Percentiles rank a stretch among this genome's conserved stretches.
phyloP scores from a whole-genome alignment of 2,888 invertebrate genomes.

The Calephelis perditalis region DNA sequence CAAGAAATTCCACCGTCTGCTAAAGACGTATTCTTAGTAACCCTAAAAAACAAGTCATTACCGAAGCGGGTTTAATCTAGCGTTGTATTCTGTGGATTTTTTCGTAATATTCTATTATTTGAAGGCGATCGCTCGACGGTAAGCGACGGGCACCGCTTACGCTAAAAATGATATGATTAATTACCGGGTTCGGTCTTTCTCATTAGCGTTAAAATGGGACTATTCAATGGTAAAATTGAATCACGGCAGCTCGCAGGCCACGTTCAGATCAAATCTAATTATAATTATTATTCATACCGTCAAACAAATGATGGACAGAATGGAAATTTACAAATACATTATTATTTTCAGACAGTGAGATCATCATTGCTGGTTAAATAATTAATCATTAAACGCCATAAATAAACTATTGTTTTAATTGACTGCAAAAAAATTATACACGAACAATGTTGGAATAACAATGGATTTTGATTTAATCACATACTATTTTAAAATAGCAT shows the following conservation, averaged over 20 bases:
- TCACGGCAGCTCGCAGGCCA: conserved; percentile 53
- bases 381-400: conserved; percentile 6
- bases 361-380: conserved; percentile 10
- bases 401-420: conserved; percentile 1
- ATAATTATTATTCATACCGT: conserved; percentile 61
- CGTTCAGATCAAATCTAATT: conserved; percentile 65
- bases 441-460: too few relatives aligned
- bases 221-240: conserved; percentile 74
- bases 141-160: conserved; percentile 59
- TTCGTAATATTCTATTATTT: conserved; percentile 69
- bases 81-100: conserved; percentile 60
- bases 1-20: conserved; percentile 55
- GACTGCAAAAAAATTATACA: too few relatives aligned
- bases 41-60: conserved; percentile 78
- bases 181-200: conserved; percentile 66
- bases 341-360: conserved; percentile 19
- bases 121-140: conserved; percentile 59
- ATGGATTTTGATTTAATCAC: too few relatives aligned
- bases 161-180: conserved; percentile 76
- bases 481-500: too few relatives aligned
- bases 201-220: conserved; percentile 72
- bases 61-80: conserved; percentile 68
- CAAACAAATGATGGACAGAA: conserved; percentile 37
- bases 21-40: conserved; percentile 73
- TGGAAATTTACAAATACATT: conserved; percentile 26